Conservation (phyloP, 2,888 invertebrate genomes). For the Clistopyga incitator region DNA sequence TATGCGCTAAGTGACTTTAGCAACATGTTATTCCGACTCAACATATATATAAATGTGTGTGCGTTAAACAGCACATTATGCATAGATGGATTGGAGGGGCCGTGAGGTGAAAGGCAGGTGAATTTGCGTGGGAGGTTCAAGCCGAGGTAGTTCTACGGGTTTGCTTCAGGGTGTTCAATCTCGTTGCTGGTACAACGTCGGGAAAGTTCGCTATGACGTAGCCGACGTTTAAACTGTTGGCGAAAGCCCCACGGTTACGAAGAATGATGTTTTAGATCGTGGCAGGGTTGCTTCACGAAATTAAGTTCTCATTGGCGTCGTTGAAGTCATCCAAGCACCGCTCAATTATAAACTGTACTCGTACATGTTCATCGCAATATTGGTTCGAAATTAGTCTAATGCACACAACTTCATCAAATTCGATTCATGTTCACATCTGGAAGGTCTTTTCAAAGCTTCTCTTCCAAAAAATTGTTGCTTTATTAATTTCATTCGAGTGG, state of each 20-base stretch:
- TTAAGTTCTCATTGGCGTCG: constrained; percentile 41
- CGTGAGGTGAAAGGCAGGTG: constrained; percentile 23
- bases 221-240: constrained; percentile 59
- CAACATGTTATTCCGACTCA: background rate
- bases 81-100: constrained; percentile 22
- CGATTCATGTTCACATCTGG: background rate
- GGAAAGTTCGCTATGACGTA: constrained; percentile 59
- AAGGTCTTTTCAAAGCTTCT: no score
- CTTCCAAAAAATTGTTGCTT: no score
- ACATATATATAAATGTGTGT: background rate
- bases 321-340: constrained; percentile 18
- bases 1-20: constrained; percentile 35
- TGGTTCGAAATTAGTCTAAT: background rate
- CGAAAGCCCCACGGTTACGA: constrained; percentile 30
- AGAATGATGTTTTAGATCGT: constrained; percentile 33
- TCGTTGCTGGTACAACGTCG: constrained; percentile 49
- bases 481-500: no score
- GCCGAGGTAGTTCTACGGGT: constrained; percentile 36
- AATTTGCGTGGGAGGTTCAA: constrained; percentile 18
- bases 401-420: background rate
- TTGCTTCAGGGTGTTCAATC: constrained; percentile 43
- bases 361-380: background rate
- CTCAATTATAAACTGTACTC: background rate
- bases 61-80: constrained; percentile 42
- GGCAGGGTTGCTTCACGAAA: constrained; percentile 16